These are phyloP conservation scores for Xestobium rufovillosum DNA, from an alignment of 2,888 invertebrate genomes.

Conservation along the genomic window DNA sequence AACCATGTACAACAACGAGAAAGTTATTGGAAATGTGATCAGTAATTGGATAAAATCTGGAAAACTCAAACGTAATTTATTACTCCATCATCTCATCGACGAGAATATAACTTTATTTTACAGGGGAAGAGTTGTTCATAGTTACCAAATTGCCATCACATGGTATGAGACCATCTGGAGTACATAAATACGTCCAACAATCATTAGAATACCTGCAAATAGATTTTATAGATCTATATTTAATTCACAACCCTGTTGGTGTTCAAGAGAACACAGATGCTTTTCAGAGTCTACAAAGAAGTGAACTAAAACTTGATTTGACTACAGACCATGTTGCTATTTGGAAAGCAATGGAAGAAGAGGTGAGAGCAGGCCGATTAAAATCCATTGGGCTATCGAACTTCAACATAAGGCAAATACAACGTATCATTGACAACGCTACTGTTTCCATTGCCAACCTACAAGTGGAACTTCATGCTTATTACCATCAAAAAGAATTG, in stretches of 20 bases:
- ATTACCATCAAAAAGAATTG: conserved; percentile 44
- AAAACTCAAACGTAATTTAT: conserved; percentile 41
- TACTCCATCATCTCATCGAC: no score
- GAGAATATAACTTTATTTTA: not conserved
- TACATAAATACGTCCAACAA: conserved; percentile 53
- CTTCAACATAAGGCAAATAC: not conserved
- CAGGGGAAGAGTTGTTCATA: conserved; percentile 66
- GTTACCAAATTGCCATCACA: conserved; percentile 67
- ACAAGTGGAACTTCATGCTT: conserved; percentile 56
- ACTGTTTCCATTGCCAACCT: conserved; percentile 40
- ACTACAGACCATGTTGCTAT: conserved; percentile 1
- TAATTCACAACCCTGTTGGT: not conserved
- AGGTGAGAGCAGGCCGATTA: not conserved
- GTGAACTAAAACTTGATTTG: not conserved
- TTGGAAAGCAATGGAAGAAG: not conserved
- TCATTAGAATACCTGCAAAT: conserved; percentile 44
- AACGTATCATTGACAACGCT: conserved; percentile 27
- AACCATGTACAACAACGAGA: conserved; percentile 69
- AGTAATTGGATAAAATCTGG: conserved; percentile 62
- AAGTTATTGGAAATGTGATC: conserved; percentile 64
- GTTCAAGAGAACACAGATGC: no score
- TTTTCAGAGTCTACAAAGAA: not conserved
- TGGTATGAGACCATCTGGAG: conserved; percentile 51
- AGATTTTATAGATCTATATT: conserved; percentile 23
- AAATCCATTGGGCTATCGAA: not conserved